Evolutionary conservation across 2,888 invertebrate genomes (phyloP).

Genomic region (Heteromyza rotundicornis): DNA sequence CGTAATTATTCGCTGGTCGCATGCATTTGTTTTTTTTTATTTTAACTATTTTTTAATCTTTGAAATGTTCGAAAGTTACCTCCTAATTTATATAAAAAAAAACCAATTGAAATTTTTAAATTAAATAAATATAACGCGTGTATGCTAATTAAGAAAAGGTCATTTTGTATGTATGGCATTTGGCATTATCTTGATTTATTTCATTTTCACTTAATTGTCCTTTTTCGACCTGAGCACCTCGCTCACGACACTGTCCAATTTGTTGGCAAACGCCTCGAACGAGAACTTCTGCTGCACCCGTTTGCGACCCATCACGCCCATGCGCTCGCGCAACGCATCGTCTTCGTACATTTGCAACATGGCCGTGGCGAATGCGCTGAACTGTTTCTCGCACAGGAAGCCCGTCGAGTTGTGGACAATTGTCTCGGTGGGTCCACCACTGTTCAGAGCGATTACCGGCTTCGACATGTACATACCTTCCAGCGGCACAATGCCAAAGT

Average conservation of each 20-base stretch:
- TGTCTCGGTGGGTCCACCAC: conserved; percentile 96
- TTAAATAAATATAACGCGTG: conserved; percentile 3
- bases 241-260: conserved; percentile 65
- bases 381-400: conserved; percentile 75
- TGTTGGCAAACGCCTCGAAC: conserved; percentile 77
- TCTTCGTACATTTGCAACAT: conserved; percentile 75
- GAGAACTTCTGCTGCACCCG: conserved; percentile 83
- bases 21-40: conserved; percentile 1
- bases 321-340: conserved; percentile 67
- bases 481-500: conserved; percentile 98
- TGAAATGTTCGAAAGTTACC: background rate
- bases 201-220: no score
- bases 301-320: conserved; percentile 79
- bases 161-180: background rate
- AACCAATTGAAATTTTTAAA: background rate
- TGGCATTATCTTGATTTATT: background rate
- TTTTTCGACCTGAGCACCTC: no score
- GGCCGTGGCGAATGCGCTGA: conserved; percentile 76
- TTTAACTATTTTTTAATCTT: background rate
- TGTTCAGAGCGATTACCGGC: conserved; percentile 94
- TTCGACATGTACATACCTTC: conserved; percentile 96
- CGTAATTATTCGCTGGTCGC: no score
- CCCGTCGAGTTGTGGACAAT: conserved; percentile 80
- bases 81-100: background rate
- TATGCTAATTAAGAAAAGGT: background rate